Percentiles rank a stretch among this genome's conserved stretches.
Conservation (phyloP, 2,888 invertebrate genomes). For the Lasioglossum vierecki region DNA sequence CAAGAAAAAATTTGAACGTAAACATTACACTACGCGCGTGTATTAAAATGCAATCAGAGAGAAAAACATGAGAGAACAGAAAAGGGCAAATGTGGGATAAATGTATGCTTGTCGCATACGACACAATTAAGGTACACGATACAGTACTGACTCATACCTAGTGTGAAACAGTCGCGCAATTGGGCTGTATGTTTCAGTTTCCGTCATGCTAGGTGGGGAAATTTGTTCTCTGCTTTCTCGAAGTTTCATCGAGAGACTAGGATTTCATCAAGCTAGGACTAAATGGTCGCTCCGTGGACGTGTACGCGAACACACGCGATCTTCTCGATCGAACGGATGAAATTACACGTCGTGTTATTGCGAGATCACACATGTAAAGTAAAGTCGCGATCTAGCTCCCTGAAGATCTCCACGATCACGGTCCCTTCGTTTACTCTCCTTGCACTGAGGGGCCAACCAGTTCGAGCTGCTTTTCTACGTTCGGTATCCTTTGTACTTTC, state of each 20-base stretch:
- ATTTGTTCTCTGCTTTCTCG: not conserved
- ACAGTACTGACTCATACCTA: not conserved
- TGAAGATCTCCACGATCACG: too few relatives aligned
- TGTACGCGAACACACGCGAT: not conserved
- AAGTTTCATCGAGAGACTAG: slow-evolving; percentile 19
- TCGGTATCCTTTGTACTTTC: too few relatives aligned
- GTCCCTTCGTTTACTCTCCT: too few relatives aligned
- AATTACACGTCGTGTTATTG: not conserved
- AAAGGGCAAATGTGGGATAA: not conserved
- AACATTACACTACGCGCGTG: not conserved
- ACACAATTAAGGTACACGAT: not conserved
- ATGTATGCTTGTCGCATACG: not conserved
- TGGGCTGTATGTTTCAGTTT: slow-evolving; percentile 10
- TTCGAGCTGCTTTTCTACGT: too few relatives aligned
- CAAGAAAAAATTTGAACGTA: not conserved
- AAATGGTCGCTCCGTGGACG: slow-evolving; percentile 10
- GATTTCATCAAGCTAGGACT: not conserved
- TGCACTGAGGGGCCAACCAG: too few relatives aligned
- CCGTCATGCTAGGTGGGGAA: slow-evolving; percentile 30
- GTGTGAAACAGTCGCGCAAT: not conserved
- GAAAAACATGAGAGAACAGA: not conserved
- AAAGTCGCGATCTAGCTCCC: too few relatives aligned
- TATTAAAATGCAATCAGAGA: slow-evolving; percentile 1
- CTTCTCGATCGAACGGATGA: not conserved
- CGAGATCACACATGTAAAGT: not conserved